Conservation (phyloP, 2,888 invertebrate species). For the Drosophila yooni region DNA sequence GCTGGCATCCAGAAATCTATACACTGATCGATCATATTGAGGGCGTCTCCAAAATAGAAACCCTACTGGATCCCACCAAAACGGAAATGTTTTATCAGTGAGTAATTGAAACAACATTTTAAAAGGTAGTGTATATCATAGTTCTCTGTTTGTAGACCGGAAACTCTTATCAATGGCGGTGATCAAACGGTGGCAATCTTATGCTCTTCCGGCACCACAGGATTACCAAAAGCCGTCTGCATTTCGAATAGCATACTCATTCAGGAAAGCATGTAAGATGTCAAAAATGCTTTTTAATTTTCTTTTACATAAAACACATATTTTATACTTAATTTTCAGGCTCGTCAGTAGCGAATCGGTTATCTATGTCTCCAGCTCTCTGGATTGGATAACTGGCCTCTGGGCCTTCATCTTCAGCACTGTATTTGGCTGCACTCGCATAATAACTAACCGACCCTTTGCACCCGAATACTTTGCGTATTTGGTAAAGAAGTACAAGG, state of each 20-base stretch:
- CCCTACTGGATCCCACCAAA: constrained; percentile 52
- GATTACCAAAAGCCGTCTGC: constrained; percentile 77
- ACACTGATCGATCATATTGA: constrained; percentile 51
- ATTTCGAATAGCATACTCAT: constrained; percentile 61
- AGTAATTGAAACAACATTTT: constrained; percentile 7
- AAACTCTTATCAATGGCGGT: constrained; percentile 53
- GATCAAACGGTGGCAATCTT: constrained; percentile 72
- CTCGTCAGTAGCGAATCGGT: constrained; percentile 52
- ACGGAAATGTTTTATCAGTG: constrained; percentile 64
- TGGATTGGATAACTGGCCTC: constrained; percentile 75
- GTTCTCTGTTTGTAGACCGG: constrained; percentile 45
- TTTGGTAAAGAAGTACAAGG: constrained; percentile 70
- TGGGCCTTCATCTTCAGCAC: constrained; percentile 55
- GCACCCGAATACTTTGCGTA: constrained; percentile 65
- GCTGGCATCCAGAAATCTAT: constrained; percentile 64
- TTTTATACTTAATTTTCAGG: constrained; percentile 25
- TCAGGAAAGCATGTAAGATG: constrained; percentile 48
- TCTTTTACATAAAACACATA: not conserved
- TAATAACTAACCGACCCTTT: constrained; percentile 69
- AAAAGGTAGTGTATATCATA: not conserved
- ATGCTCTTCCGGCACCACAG: constrained; percentile 80
- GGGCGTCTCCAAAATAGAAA: constrained; percentile 64
- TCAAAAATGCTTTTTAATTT: too few species aligned
- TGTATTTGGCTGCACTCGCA: constrained; percentile 58
- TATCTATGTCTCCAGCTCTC: constrained; percentile 53